Evolutionary conservation across 92 coral and sea anemone genomes (phyloP), one percentile per base, ranked within the genome.

Genomic region (Parazoanthus atlanticus): DNA sequence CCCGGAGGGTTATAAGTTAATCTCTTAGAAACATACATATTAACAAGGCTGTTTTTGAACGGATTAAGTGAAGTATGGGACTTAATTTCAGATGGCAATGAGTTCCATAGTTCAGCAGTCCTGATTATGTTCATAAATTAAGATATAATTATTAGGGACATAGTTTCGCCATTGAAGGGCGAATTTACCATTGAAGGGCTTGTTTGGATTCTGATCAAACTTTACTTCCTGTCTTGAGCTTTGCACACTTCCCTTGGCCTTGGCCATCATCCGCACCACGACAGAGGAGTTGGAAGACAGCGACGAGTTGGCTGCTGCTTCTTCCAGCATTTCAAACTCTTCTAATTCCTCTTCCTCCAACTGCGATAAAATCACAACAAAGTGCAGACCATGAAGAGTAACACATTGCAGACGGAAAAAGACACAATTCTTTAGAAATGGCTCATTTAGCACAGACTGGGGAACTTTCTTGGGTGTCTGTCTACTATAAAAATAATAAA

Each of bases 231-330:
- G 71, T 38, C 30, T 38, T 12, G 52, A 36, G 10, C 88, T 73
- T 15, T 75, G 86, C 1, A 23, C 30, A 43, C 54, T 73, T 17
- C 91, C 87, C 76, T 92, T 85, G 6, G 94, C 98, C 80, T 91
- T 95, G 40, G 94, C 93, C 90, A 95, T 49, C 89, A 97, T 91
- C 32, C 92, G 89, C 71, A 94, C 94, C 40, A 97, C 99, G 15
- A 93, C 94, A 1, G 99, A 97, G 43, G 96, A 97, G 85, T 95
- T 97, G 82, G 99, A 97, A 7, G 99, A 97, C 78, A 97, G 93
- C 0, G 99, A 97, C 11, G 96, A 94, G 89, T 97, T 95, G 5
- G 98, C 98, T 31, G 97, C 97, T 29, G 98, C 96, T 85, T 95
- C 95, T 84, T 95, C 95, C 83, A 97, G 88, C 52, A 94, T 93